These are phyloP conservation scores for Thymallus thymallus DNA, from an alignment of 2,113 vertebrate genomes.

Conservation along the genomic window DNA sequence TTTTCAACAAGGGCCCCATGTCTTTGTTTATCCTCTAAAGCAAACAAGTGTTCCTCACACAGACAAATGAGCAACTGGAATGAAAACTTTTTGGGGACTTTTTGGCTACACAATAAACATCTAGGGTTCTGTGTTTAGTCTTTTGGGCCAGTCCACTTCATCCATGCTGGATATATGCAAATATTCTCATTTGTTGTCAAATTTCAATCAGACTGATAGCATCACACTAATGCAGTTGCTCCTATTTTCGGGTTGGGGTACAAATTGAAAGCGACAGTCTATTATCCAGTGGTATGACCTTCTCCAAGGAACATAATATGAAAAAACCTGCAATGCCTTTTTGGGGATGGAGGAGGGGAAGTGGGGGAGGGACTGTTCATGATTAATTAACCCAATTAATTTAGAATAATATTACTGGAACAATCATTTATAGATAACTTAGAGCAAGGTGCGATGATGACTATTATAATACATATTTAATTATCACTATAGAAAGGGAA, in stretches of 20 bases:
- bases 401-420: constrained; percentile 72
- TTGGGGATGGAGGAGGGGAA: constrained; percentile 1
- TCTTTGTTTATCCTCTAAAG: constrained; percentile 32
- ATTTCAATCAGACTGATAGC: constrained; percentile 62
- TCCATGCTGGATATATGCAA: constrained; percentile 35
- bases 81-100: constrained; percentile 27
- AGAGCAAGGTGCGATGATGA: constrained; percentile 60
- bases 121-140: neutral
- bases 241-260: constrained; percentile 61
- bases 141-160: constrained; percentile 19
- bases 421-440: constrained; percentile 72
- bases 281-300: constrained; percentile 68
- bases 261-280: constrained; percentile 70
- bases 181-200: constrained; percentile 56
- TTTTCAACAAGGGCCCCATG: constrained; percentile 17
- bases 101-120: constrained; percentile 19
- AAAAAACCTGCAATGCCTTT: constrained; percentile 63
- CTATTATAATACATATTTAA: constrained; percentile 65
- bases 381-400: constrained; percentile 78
- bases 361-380: constrained; percentile 33
- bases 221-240: constrained; percentile 64
- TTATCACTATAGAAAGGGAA: constrained; percentile 57
- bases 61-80: constrained; percentile 34
- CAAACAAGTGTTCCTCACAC: constrained; percentile 56
- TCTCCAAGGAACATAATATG: constrained; percentile 62